Conservation (phyloP, 2,888 invertebrate genomes). For the Drosophila suboccidentalis region DNA sequence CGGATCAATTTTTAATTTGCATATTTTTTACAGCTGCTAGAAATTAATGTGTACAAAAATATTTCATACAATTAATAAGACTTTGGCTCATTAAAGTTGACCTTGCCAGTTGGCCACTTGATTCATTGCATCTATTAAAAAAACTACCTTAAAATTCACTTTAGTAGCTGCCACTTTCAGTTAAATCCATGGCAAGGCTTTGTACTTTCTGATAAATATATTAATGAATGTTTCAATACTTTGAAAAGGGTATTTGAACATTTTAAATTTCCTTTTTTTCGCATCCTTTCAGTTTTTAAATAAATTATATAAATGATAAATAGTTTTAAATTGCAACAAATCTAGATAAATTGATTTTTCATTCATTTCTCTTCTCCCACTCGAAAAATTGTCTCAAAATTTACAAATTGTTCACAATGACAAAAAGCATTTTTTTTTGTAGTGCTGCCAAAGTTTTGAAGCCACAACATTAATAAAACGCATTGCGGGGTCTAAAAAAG, state of each 20-base stretch:
- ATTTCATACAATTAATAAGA: constrained; percentile 6
- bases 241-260: too few species aligned
- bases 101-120: constrained; percentile 3
- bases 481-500: constrained; percentile 23
- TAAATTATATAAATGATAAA: too few species aligned
- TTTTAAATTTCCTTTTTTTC: too few species aligned
- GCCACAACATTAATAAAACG: constrained; percentile 42
- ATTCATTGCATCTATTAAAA: background rate
- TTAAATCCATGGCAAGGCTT: background rate
- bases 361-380: constrained; percentile 1
- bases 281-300: too few species aligned
- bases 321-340: background rate
- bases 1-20: constrained; percentile 34
- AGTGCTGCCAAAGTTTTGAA: constrained; percentile 26
- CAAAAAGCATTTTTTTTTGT: constrained; percentile 9
- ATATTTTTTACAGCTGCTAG: background rate
- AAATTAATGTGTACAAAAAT: background rate
- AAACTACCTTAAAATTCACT: constrained; percentile 1
- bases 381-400: background rate
- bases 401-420: constrained; percentile 5
- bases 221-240: too few species aligned
- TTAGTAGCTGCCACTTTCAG: background rate
- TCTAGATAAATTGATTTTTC: background rate
- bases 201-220: constrained; percentile 2
- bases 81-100: constrained; percentile 4